Evolutionary conservation across 2,113 vertebrate species (phyloP).

Genomic region (Cynocephalus volans): DNA sequence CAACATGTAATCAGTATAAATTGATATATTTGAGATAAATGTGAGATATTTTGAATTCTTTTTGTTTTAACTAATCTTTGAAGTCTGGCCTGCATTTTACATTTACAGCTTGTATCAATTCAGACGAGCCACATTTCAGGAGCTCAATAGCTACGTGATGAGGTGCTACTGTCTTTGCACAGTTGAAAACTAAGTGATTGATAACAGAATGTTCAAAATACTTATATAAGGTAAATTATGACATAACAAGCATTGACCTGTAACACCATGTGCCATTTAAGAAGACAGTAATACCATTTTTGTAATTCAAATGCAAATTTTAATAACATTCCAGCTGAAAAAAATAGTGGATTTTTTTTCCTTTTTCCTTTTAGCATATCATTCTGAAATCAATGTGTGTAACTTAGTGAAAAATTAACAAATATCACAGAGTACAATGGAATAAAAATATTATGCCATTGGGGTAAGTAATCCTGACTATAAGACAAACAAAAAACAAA

Average conservation of each 20-base stretch:
- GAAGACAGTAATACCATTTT: not conserved
- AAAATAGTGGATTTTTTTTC: not conserved
- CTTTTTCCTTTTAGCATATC: not conserved
- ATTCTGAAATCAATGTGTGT: slow-evolving; percentile 6
- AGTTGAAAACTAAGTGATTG: not conserved
- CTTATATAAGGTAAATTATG: not conserved
- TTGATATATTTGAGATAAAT: not conserved
- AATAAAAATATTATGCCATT: slow-evolving; percentile 27
- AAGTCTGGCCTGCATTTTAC: not conserved
- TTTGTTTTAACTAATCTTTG: slow-evolving; percentile 20
- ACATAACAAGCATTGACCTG: not conserved
- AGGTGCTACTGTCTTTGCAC: not conserved
- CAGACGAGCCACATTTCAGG: not conserved
- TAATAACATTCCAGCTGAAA: not conserved
- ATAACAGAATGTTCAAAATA: slow-evolving; percentile 26
- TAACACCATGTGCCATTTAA: not conserved
- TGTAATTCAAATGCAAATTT: not conserved
- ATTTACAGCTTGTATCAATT: not conserved
- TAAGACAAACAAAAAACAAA: not conserved
- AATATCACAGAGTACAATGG: not conserved
- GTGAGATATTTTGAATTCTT: not conserved
- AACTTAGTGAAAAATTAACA: slow-evolving; percentile 32
- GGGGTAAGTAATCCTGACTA: not conserved
- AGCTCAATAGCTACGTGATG: not conserved
- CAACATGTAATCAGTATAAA: not conserved